Conservation (phyloP, 2,113 vertebrate genomes). For the rat (Rattus norvegicus) region DNA sequence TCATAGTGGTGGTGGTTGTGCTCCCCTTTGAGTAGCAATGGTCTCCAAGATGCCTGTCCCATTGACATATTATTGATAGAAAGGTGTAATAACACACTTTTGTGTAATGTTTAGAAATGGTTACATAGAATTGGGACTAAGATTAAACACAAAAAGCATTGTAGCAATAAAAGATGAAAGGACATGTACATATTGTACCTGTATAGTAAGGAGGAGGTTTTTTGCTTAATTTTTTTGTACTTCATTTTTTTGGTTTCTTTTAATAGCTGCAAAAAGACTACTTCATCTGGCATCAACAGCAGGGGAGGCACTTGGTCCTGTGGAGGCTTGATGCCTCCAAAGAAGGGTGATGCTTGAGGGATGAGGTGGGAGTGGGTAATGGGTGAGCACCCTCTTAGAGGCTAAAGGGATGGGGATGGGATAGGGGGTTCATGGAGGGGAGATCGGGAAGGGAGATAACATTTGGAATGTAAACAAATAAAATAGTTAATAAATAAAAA, state of each 20-base stretch:
- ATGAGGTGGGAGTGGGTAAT: too few species aligned
- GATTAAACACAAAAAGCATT: not conserved
- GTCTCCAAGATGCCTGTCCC: rapidly evolving
- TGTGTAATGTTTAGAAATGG: not conserved
- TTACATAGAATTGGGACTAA: not conserved
- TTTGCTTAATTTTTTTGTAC: not conserved
- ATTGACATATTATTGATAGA: not conserved
- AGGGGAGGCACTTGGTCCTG: too few species aligned
- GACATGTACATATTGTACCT: not conserved
- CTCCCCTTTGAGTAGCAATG: not conserved
- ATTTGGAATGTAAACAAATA: too few species aligned
- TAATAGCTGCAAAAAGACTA: not conserved
- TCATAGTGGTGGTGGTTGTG: not conserved
- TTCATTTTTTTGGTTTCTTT: not conserved
- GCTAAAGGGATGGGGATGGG: too few species aligned
- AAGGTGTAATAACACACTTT: not conserved
- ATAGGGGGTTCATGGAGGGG: too few species aligned
- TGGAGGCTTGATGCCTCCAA: too few species aligned
- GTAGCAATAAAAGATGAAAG: not conserved
- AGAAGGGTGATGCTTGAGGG: too few species aligned
- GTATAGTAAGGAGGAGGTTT: not conserved
- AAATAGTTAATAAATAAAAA: not conserved
- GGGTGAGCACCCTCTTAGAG: too few species aligned
- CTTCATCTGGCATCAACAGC: too few species aligned
- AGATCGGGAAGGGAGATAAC: too few species aligned